Percentiles rank a stretch among this genome's conserved stretches.
Evolutionary conservation across 2,113 vertebrate genomes (phyloP).

Genomic region (Saccopteryx leptura): DNA sequence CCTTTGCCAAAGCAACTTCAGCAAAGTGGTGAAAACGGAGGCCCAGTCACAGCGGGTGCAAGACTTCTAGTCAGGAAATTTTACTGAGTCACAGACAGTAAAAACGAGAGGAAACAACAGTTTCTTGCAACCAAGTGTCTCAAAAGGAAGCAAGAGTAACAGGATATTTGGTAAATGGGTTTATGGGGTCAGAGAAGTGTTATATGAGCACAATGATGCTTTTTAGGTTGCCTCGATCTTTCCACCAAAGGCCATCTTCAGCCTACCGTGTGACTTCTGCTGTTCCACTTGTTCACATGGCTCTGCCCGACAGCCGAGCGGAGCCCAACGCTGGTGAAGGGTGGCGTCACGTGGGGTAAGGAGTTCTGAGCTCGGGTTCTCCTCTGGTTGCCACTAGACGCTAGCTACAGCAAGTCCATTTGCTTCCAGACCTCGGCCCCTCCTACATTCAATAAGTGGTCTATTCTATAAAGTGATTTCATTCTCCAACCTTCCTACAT

Average conservation of each 20-base stretch:
- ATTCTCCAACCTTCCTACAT: background rate
- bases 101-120: conserved; percentile 1
- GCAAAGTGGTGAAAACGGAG: background rate
- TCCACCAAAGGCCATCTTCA: background rate
- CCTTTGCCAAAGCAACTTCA: background rate
- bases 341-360: background rate
- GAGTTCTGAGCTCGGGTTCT: accelerated
- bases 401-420: too few species aligned
- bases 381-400: background rate
- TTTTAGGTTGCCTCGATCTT: background rate
- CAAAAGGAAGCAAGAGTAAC: conserved; percentile 51
- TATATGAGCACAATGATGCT: background rate
- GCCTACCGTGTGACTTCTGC: background rate
- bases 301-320: background rate
- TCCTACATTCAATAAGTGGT: too few species aligned
- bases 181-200: background rate
- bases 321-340: background rate
- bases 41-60: background rate
- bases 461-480: background rate
- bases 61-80: conserved; percentile 38
- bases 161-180: conserved; percentile 40
- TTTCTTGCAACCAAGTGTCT: background rate
- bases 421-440: background rate
- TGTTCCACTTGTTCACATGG: accelerated
- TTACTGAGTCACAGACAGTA: conserved; percentile 31